These are phyloP conservation scores for Enteromius fasciolatus DNA, from an alignment of 2,797 vertebrate species.

Conservation along the genomic window DNA sequence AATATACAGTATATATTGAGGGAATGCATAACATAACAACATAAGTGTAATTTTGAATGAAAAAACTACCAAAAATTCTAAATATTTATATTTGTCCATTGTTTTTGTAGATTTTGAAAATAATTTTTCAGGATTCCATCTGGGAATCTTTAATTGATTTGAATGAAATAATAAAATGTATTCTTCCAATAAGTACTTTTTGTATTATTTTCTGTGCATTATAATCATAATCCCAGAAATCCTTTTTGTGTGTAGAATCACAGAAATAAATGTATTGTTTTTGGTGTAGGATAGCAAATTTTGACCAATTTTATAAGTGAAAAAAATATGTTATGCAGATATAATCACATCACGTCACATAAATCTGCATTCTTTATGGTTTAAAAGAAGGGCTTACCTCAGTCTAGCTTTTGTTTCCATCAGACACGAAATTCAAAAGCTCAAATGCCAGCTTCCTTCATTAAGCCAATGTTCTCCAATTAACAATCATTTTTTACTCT, in stretches of 20 bases:
- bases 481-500: background rate
- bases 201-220: background rate
- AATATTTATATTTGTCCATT: background rate
- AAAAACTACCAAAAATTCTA: background rate
- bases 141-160: too few species aligned
- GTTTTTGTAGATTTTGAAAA: background rate
- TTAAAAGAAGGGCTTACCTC: background rate
- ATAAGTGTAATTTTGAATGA: background rate
- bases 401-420: background rate
- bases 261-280: background rate
- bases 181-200: background rate
- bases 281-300: background rate
- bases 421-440: background rate
- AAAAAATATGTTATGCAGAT: background rate
- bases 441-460: constrained; percentile 16
- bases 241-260: background rate
- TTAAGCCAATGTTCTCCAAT: constrained; percentile 26
- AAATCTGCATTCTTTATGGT: background rate
- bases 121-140: too few species aligned
- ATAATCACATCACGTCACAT: too few species aligned
- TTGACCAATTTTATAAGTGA: background rate
- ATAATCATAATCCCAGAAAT: background rate
- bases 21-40: background rate
- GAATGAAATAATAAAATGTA: background rate
- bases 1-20: background rate